Evolutionary conservation across 2,888 invertebrate species (phyloP), one percentile per base, ranked within the genome.

Genomic region (Lepidochrysops patricia): DNA sequence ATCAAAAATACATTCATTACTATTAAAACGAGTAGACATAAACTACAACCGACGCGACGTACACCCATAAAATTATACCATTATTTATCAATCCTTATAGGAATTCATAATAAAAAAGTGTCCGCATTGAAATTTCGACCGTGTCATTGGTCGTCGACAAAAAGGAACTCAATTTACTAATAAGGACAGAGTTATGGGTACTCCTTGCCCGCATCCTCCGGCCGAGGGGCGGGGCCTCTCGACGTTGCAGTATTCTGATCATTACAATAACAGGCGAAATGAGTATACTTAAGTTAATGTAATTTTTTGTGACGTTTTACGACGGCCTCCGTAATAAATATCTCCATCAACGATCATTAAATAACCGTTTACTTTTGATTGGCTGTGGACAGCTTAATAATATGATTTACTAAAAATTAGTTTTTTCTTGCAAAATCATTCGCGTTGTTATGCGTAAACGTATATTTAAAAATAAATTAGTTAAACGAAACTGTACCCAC

Each of bases 321-420:
- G 27, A 29, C 52, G 27, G 27, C 52, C 26, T 27, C 15, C 15
- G 27, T 29, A 52, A 19, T 32, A 54, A 54, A 54, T 32, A 32
- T 32, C 54, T 32, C 54, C 54, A 29, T 52, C 52, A 29, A 19
- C 26, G 52, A 54, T 32, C 54, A 54, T 54, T 54, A 54, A 54
- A 54, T 29, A 29, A 32, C 54, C 29, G 54, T 54, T 52, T 54
- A 29, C 32, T 54, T 54, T 54, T 32, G 54, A 54, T 54, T 54
- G 54, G 54, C 27, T 15, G 4, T n/a, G 12, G 32, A 54, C 54
- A 29, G 27, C 54, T 32, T 54, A 29, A 29, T 43, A 43, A 43
- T 43, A 43, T 43, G 43, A 43, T 43, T 43, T 43, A 43, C 43
- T 43, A 43, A 29, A 29, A 43, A 43, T 19, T 43, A 43, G 43